Percentiles rank a stretch among this genome's conserved stretches.
Conservation (phyloP, 2,888 invertebrate species). For the Epirrhoe alternata region DNA sequence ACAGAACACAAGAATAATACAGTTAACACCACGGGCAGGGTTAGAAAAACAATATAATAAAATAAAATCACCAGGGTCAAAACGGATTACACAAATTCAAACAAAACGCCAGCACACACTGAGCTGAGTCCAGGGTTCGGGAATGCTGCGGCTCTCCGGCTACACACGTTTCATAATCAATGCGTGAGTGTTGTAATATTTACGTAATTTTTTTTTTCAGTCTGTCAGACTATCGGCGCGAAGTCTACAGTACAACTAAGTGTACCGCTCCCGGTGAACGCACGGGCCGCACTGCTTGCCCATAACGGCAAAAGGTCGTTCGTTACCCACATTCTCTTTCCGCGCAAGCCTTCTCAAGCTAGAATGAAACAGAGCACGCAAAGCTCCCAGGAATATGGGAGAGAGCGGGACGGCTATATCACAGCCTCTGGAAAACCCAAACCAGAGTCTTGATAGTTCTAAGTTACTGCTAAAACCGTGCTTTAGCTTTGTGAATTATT, state of each 20-base stretch:
- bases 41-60: conserved; percentile 72
- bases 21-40: conserved; percentile 68
- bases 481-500: conserved; percentile 82
- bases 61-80: conserved; percentile 79
- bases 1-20: conserved; percentile 68
- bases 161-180: conserved; percentile 76
- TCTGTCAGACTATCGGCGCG: conserved; percentile 70
- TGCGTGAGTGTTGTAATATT: conserved; percentile 82
- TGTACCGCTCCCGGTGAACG: conserved; percentile 76
- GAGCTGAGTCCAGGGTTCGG: conserved; percentile 52
- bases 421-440: conserved; percentile 82
- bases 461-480: conserved; percentile 71
- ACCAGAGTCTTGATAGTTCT: conserved; percentile 81
- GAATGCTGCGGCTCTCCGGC: conserved; percentile 57
- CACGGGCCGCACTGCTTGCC: conserved; percentile 83
- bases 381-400: conserved; percentile 48
- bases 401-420: conserved; percentile 61
- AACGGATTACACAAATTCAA: conserved; percentile 72
- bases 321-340: conserved; percentile 85
- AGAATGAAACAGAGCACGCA: conserved; percentile 66
- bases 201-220: conserved; percentile 82
- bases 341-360: conserved; percentile 83
- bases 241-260: conserved; percentile 51
- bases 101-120: conserved; percentile 62
- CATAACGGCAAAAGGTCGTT: conserved; percentile 84